Conservation (phyloP, 1,140 invertebrate genomes). For the Cydia amplana region DNA sequence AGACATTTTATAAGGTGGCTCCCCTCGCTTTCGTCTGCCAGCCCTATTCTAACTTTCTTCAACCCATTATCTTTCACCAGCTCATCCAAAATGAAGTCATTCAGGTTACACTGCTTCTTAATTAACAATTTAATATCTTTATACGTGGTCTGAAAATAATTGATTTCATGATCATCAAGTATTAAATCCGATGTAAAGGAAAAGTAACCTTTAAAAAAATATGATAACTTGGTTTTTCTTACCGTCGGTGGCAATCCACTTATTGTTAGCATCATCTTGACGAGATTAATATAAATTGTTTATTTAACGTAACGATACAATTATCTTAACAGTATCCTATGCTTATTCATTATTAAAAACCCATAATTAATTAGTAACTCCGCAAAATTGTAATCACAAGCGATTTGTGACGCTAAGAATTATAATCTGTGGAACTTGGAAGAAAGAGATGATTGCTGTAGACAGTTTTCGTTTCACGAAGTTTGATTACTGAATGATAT, state of each 20-base stretch:
- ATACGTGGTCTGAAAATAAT: slow-evolving; percentile 59
- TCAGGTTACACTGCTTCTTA: slow-evolving; percentile 60
- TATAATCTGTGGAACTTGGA: no score
- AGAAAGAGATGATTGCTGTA: no score
- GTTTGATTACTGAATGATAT: no score
- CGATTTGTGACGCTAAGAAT: no score
- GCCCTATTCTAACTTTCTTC: slow-evolving; percentile 63
- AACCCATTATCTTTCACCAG: slow-evolving; percentile 49
- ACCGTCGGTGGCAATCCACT: slow-evolving; percentile 56
- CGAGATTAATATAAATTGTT: neutral
- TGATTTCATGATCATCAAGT: slow-evolving; percentile 30
- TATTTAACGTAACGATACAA: neutral
- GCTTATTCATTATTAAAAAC: neutral
- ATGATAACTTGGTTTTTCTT: slow-evolving; percentile 33
- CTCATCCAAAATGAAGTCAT: slow-evolving; percentile 65
- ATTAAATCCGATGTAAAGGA: slow-evolving; percentile 11
- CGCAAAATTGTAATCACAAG: no score
- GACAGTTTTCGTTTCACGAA: no score
- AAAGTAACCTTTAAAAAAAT: slow-evolving; percentile 32
- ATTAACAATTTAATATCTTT: slow-evolving; percentile 61
- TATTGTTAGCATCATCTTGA: slow-evolving; percentile 65
- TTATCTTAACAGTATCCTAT: neutral
- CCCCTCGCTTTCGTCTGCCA: slow-evolving; percentile 59
- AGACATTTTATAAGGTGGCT: slow-evolving; percentile 58
- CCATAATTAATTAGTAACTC: neutral